Evolutionary conservation across 2,888 invertebrate species (phyloP), one percentile per base, ranked within the genome.

Genomic region (Dicyrtoma fusca): DNA sequence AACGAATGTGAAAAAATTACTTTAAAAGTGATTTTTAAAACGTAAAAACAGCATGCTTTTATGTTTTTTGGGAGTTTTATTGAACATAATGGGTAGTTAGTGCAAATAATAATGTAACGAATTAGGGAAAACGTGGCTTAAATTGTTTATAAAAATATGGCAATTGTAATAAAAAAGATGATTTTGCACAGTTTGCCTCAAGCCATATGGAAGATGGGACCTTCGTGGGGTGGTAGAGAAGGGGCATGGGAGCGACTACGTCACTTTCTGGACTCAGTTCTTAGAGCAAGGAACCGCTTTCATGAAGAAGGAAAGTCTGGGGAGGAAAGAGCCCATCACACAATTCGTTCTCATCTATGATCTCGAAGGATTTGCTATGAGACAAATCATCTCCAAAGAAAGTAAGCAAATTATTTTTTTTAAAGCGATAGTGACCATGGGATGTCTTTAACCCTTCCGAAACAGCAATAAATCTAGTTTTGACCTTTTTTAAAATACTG

Each of bases 171-270:
- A n/a, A n/a, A n/a, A n/a, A n/a, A n/a, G n/a, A n/a, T n/a, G n/a
- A n/a, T n/a, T n/a, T n/a, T n/a, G n/a, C 57, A 6, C 26, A 78
- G 76, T 76, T 14, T 70, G 63, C 34, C 72, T 75, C 17, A 71
- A 76, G 17, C 76, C 77, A 21, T 73, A 75, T 21, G 78, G 78
- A 11, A 61, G 47, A 14, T 79, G 79, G 79, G 75, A 79, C 34
- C 71, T 77, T 6, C 70, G 77, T 13, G 69, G 72, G 44, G 71
- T 77, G 68, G 64, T 77, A 25, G 76, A 74, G 21, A 71, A 69
- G 8, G 77, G 77, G 1, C 53, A 75, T 23, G 65, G 63, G 17
- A 61, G 73, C 0, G 76, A 76, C 17, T 74, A 71, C 25, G 47
- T 71, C 21, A 64, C 49, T 10, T 71, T 71, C 62, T 71, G 57